A percentile compares a stretch with the other conserved stretches of the same genome.
Conservation (phyloP, 2,888 invertebrate species). For the Nomada fucata region DNA sequence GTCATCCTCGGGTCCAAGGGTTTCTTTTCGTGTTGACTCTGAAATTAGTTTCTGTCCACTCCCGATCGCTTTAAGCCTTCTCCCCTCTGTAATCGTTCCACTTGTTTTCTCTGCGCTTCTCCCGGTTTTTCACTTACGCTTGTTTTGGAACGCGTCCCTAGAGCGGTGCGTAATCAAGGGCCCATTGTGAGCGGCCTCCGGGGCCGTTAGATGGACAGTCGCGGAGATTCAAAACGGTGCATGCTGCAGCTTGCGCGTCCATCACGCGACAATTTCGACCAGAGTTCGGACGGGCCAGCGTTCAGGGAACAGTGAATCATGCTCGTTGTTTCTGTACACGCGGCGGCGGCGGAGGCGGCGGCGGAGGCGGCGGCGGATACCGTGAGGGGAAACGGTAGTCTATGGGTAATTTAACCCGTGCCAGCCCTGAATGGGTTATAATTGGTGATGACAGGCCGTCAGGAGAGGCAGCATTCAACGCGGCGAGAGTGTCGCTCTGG, state of each 20-base stretch:
- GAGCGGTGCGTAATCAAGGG: conserved; percentile 64
- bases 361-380: conserved; percentile 39
- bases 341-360: conserved; percentile 27
- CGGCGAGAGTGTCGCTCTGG: conserved; percentile 57
- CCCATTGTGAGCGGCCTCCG: conserved; percentile 59
- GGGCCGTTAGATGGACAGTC: conserved; percentile 51
- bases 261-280: conserved; percentile 56
- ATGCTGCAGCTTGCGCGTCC: conserved; percentile 39
- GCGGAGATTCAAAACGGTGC: conserved; percentile 38
- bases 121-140: conserved; percentile 52
- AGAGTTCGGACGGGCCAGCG: conserved; percentile 29
- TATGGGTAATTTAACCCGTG: conserved; percentile 80
- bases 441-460: conserved; percentile 82
- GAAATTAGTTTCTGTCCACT: neutral
- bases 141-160: conserved; percentile 48
- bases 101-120: conserved; percentile 1
- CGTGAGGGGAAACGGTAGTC: conserved; percentile 59
- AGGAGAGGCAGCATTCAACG: conserved; percentile 66
- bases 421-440: conserved; percentile 80
- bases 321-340: conserved; percentile 70
- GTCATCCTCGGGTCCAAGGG: conserved; percentile 1
- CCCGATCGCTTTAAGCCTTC: neutral
- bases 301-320: conserved; percentile 69
- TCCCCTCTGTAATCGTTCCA: conserved; percentile 11
- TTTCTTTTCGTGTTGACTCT: no score